These are phyloP conservation scores for Borostomias antarcticus DNA, from an alignment of 2,797 vertebrate genomes.

Conservation along the genomic window DNA sequence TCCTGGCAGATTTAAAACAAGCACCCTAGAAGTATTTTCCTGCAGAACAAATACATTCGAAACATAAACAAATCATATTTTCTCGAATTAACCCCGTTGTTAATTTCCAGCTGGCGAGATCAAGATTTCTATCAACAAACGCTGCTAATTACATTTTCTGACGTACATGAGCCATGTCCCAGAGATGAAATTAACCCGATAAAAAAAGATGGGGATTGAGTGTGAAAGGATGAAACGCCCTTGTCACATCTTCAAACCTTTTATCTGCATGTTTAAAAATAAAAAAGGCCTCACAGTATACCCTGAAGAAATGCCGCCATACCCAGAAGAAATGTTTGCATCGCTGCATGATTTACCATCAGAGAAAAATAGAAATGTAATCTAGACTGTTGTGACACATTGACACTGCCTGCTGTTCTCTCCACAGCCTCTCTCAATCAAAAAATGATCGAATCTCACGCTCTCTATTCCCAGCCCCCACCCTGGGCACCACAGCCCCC, in stretches of 20 bases:
- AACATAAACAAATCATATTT: slow-evolving; percentile 18
- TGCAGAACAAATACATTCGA: slow-evolving; percentile 28
- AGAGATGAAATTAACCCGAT: slow-evolving; percentile 31
- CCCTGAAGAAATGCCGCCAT: too few species aligned
- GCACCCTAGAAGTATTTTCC: slow-evolving; percentile 37
- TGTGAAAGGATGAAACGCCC: neutral
- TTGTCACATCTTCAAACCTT: neutral
- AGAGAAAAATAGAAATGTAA: slow-evolving; percentile 34
- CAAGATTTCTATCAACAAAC: slow-evolving; percentile 32
- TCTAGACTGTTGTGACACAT: slow-evolving; percentile 39
- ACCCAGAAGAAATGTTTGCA: slow-evolving; percentile 10
- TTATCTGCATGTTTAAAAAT: neutral
- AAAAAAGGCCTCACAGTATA: too few species aligned
- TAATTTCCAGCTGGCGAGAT: slow-evolving; percentile 19
- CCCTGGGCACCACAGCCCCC: slow-evolving; percentile 15
- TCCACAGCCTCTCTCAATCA: slow-evolving; percentile 40
- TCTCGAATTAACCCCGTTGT: slow-evolving; percentile 11
- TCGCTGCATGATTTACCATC: slow-evolving; percentile 17
- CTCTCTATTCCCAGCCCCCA: slow-evolving; percentile 33
- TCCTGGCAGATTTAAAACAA: neutral
- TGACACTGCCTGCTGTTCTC: slow-evolving; percentile 42
- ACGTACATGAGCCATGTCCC: slow-evolving; percentile 7
- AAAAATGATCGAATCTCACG: slow-evolving; percentile 49
- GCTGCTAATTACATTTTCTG: slow-evolving; percentile 41
- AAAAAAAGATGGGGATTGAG: slow-evolving; percentile 15